Evolutionary conservation across 2,113 vertebrate species (phyloP).

Genomic region (Heloderma charlesbogerti): DNA sequence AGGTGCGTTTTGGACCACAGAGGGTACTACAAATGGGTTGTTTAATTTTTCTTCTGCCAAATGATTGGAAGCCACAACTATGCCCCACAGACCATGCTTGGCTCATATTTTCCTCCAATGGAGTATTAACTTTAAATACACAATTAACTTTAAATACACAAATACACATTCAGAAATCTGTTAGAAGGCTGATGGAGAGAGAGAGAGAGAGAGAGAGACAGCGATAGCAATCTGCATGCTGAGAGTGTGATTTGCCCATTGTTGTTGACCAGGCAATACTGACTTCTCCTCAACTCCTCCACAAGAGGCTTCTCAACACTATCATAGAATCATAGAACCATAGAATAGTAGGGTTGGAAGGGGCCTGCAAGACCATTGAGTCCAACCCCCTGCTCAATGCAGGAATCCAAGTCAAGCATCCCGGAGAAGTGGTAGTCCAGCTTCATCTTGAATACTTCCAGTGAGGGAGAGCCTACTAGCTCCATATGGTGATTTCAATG

Average conservation of each 20-base stretch:
- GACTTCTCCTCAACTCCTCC: not conserved
- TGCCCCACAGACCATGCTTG: not conserved
- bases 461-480: no score
- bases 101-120: conserved; percentile 24
- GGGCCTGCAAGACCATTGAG: no score
- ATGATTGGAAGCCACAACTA: fast-evolving
- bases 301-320: not conserved
- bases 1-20: conserved; percentile 8
- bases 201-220: no score
- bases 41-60: conserved; percentile 28
- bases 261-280: not conserved
- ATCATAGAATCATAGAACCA: no score
- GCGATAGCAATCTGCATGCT: not conserved
- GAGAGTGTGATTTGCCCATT: not conserved
- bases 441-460: no score
- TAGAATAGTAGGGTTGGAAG: no score
- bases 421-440: no score
- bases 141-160: no score
- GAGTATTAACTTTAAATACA: not conserved
- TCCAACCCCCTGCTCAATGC: no score
- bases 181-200: not conserved
- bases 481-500: not conserved
- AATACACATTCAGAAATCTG: conserved; percentile 9
- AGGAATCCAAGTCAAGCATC: no score
- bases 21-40: not conserved